Base-by-base conservation (phyloP, 2,113 vertebrate species). In the Istiophorus platypterus region DNA sequence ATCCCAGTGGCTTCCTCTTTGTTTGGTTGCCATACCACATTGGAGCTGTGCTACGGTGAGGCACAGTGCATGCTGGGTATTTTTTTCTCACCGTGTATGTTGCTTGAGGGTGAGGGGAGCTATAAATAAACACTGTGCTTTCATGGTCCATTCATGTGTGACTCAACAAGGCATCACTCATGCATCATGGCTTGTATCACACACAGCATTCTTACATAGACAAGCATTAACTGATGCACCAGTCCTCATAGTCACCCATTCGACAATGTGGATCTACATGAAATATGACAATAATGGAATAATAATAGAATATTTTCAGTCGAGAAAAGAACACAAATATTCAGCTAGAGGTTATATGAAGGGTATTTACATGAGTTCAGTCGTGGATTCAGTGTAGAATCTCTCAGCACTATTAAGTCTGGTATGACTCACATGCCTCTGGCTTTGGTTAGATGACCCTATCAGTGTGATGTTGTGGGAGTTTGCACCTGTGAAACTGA, bases 111-210 rank as follows among this genome's bases (percentile, higher is more conserved):
- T 75, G 81, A 87, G 87, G 80, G 54, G 79, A 49, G 76, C 86
- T 95, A 95, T 92, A 94, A 93, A 94, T 95, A 94, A 70, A 78
- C 82, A 2, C 68, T 29, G 77, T 52, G 62, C 85, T 89, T 91
- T 92, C 86, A 84, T 72, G 81, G 64, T 90, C 79, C 90, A 82
- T 93, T 95, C 90, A 93, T 94, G 90, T 94, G 92, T 86, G 79
- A 75, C 80, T 84, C 82, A 87, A 84, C 85, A 76, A 68, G 52
- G 69, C 70, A 72, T 82, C 85, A 61, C 78, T 91, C 78, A 63
- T 85, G 82, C 83, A 54, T 70, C 80, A 45, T 88, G 85, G 72
- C 79, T 80, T 70, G 49, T 54, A 41, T 61, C 47, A 26, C 27
- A 24, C 47, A 24, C 47, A 65, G 54, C 41, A 24, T 62, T 68